Base-by-base conservation (phyloP, 2,888 invertebrate genomes). In the Eupithecia vulgata region DNA sequence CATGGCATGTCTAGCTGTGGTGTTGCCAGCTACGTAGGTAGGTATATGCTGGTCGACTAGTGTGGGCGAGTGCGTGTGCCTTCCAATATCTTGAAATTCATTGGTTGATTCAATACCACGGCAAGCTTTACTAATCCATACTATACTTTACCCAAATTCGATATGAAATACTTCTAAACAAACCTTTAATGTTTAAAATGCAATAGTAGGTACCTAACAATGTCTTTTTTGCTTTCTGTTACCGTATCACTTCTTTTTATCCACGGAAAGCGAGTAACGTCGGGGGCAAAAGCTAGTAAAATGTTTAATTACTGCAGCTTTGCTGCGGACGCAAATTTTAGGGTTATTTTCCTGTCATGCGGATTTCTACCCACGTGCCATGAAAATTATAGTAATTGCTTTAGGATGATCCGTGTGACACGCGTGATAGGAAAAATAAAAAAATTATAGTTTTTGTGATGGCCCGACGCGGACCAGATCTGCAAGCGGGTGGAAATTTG, bases 1-100 rank as follows among this genome's bases (percentile, higher is more conserved):
- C 30, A 30, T 30, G 69, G 71, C 69, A 59, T 69, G 65, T 72
- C 61, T 37, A 30, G 10, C 42, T 61, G 48, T 69, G 35, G 62
- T 70, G 62, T 64, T 70, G 30, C 68, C 59, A 61, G 68, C 42
- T 65, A 40, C 35, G 0, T 13, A 37, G 21, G 0, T 13, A 37
- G 21, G n/a, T 42, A 40, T 65, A 37, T 64, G 10, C 30, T 30
- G 21, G 25, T 52, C 52, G 52, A 52, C n/a, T 48, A n/a, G 45
- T 52, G 48, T 3, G 4, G 21, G 21, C 52, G 21, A 21, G 21
- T 21, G 21, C n/a, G 10, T 52, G 48, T 10, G 21, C 52, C 21
- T 52, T 52, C 8, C 21, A 52, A 52, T 21, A 21, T 21, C 52
- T 52, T 52, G 52, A 12, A 7, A n/a, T 64, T 64, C 13, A 25